Percentiles rank a stretch among this genome's conserved stretches.
These are phyloP conservation scores for Pangasius sanitwongsei DNA, from an alignment of 2,797 vertebrate genomes.

Conservation along the genomic window DNA sequence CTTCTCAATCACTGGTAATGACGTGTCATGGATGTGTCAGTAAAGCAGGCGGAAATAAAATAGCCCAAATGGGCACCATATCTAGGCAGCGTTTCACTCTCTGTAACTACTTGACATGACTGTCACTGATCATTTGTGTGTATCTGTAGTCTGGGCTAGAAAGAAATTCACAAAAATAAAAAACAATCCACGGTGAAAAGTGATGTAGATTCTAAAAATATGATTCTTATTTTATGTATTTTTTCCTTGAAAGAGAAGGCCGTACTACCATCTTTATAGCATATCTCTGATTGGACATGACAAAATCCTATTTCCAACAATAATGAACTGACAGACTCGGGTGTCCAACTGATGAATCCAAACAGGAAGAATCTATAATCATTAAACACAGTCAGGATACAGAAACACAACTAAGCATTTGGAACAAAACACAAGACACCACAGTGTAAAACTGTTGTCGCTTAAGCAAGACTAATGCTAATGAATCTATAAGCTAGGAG, in stretches of 20 bases:
- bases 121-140: neutral
- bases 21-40: too few species aligned
- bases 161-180: neutral
- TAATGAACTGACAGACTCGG: neutral
- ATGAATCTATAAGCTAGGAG: constrained; percentile 19
- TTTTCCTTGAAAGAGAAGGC: neutral
- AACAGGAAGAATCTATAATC: constrained; percentile 16
- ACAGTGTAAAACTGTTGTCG: neutral
- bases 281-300: neutral
- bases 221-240: neutral
- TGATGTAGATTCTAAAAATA: neutral
- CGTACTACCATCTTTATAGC: neutral
- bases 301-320: neutral
- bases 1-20: neutral
- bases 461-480: constrained; percentile 2
- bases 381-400: neutral
- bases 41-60: neutral
- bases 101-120: too few species aligned
- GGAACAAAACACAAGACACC: neutral
- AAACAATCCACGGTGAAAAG: neutral
- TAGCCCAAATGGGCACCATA: neutral
- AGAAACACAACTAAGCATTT: neutral
- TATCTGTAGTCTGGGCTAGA: neutral
- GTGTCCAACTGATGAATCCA: neutral
- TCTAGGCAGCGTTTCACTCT: neutral